phyloP scores from a whole-genome alignment of 1,140 invertebrate genomes.

The Penaeus chinensis region DNA sequence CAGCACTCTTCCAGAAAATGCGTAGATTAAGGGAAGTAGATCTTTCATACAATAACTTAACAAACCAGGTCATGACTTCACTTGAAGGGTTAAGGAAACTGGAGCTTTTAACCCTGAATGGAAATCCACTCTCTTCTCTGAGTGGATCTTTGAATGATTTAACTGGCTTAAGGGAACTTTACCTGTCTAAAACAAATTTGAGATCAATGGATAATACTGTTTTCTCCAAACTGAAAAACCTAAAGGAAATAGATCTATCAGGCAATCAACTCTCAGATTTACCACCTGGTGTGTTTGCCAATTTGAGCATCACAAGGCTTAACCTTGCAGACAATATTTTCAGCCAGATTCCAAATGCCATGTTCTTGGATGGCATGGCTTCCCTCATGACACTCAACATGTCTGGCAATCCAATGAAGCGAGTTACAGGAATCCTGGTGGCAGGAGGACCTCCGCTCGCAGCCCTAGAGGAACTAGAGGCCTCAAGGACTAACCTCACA shows the following conservation, averaged over 20 bases:
- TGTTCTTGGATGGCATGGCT: conserved; percentile 81
- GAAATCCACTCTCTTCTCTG: conserved; percentile 75
- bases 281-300: conserved; percentile 81
- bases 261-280: conserved; percentile 82
- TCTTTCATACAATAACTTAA: conserved; percentile 66
- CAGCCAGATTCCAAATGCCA: conserved; percentile 79
- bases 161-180: conserved; percentile 78
- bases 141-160: conserved; percentile 73
- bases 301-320: conserved; percentile 76
- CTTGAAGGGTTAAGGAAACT: conserved; percentile 79
- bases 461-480: conserved; percentile 81
- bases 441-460: conserved; percentile 77
- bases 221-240: conserved; percentile 78
- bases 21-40: conserved; percentile 66
- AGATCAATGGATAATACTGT: conserved; percentile 81
- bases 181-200: conserved; percentile 79
- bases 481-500: conserved; percentile 84
- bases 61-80: conserved; percentile 64
- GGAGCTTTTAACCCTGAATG: conserved; percentile 77
- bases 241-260: conserved; percentile 80
- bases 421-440: conserved; percentile 76
- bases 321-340: conserved; percentile 86
- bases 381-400: conserved; percentile 81
- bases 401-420: conserved; percentile 82
- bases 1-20: conserved; percentile 73